phyloP scores from a whole-genome alignment of 2,113 vertebrate species.

The Probosciger aterrimus region DNA sequence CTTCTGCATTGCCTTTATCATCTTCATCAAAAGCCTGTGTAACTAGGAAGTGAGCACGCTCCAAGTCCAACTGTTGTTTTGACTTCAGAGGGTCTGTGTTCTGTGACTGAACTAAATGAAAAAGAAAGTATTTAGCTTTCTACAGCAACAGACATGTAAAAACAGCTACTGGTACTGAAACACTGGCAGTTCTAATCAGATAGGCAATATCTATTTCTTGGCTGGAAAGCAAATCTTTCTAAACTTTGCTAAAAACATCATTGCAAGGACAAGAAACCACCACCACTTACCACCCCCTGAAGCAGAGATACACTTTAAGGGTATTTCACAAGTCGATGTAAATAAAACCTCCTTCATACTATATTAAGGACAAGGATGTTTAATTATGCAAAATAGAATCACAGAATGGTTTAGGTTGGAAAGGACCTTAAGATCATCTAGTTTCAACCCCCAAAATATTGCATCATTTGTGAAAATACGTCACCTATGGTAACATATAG shows the following conservation, averaged over 20 bases:
- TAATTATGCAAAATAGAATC: background rate
- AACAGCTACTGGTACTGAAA: background rate
- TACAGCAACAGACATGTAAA: background rate
- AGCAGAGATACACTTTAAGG: background rate
- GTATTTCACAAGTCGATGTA: background rate
- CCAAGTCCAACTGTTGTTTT: constrained; percentile 92
- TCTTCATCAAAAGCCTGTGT: constrained; percentile 98
- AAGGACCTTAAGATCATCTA: background rate
- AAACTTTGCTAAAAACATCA: background rate
- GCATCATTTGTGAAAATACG: background rate
- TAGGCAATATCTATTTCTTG: background rate
- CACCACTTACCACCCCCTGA: background rate
- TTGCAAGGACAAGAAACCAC: background rate
- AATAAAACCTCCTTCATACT: background rate
- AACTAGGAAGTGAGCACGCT: constrained; percentile 94
- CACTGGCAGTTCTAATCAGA: background rate
- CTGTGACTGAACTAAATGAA: constrained; percentile 84
- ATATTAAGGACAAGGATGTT: background rate
- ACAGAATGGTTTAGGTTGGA: background rate
- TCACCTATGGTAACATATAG: background rate
- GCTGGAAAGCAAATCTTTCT: background rate
- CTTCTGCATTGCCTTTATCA: constrained; percentile 89
- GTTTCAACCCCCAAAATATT: background rate
- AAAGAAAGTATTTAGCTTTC: background rate
- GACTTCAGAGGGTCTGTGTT: constrained; percentile 90